Base-by-base conservation (phyloP, 2,888 invertebrate species). In the Macaria notata region DNA sequence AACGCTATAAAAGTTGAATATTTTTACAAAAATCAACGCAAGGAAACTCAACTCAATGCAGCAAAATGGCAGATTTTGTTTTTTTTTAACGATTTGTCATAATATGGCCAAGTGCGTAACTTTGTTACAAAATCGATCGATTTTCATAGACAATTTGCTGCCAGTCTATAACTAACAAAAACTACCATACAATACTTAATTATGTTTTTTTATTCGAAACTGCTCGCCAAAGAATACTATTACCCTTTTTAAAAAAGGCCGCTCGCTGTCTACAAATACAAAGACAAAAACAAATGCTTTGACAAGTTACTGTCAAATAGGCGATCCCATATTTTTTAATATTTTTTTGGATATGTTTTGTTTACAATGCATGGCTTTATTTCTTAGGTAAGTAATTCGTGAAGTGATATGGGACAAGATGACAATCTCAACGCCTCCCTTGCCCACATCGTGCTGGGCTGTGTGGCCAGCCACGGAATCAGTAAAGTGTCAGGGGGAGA, bases 61-160 rank as follows among this genome's bases (percentile, higher is more conserved):
- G 79, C 85, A 88, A 88, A 84, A 88, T 87, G 88, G 87, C 85
- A 83, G 85, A 68, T 61, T 49, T 36, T 19, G 33, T n/a, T 64
- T 67, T 63, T 53, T 57, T 59, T 49, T 39, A 30, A 53, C 36
- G 30, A 9, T 46, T 57, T 49, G 45, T 54, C 41, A 46, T n/a
- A 46, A 9, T 31, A 31, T 46, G 46, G 36, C 19, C 38, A 47
- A 36, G 47, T 8, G 47, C n/a, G 8, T 3, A 38, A 43, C 46
- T 39, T 45, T 39, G 46, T 49, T 49, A 4, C 31, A 38, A 43
- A 54, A 6, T 39, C 39, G 39, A 39, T 39, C 39, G 39, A 39
- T n/a, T 39, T 33, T 33, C 33, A 36, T 36, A 36, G 33, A 36
- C 33, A 36, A 36, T 6, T 6, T 36, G 33, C 3, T 36, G 33